Percentiles rank a stretch among this genome's conserved stretches.
phyloP scores from a whole-genome alignment of 2,797 vertebrate genomes.

The Ibycter americanus region DNA sequence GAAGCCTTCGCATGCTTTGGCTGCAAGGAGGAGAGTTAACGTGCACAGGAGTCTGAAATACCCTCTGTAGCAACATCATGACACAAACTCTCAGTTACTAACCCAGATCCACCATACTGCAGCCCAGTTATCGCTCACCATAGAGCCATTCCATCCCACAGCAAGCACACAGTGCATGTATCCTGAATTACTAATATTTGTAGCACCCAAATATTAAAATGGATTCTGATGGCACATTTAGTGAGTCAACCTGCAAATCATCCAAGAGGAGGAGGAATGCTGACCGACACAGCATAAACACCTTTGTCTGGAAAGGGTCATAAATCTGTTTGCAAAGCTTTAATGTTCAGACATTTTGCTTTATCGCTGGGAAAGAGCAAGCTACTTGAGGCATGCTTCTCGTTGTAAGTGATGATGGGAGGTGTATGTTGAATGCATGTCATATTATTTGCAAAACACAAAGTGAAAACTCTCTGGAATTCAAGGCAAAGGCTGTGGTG shows the following conservation, averaged over 20 bases:
- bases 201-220: background rate
- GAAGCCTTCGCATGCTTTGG: background rate
- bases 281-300: background rate
- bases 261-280: background rate
- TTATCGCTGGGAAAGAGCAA: background rate
- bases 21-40: background rate
- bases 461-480: background rate
- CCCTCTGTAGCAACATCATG: too few species aligned
- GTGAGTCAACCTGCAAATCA: background rate
- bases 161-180: accelerated
- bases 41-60: too few species aligned
- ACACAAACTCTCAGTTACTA: background rate
- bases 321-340: background rate
- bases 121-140: background rate
- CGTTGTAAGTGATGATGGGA: background rate
- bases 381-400: background rate
- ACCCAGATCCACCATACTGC: background rate
- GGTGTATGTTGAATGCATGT: background rate
- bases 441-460: background rate
- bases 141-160: background rate
- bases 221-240: background rate
- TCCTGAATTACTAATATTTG: background rate
- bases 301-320: background rate
- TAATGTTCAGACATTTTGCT: background rate
- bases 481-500: background rate